Evolutionary conservation across 2,797 vertebrate species (phyloP).

Genomic region (Coracias cyanogaster): DNA sequence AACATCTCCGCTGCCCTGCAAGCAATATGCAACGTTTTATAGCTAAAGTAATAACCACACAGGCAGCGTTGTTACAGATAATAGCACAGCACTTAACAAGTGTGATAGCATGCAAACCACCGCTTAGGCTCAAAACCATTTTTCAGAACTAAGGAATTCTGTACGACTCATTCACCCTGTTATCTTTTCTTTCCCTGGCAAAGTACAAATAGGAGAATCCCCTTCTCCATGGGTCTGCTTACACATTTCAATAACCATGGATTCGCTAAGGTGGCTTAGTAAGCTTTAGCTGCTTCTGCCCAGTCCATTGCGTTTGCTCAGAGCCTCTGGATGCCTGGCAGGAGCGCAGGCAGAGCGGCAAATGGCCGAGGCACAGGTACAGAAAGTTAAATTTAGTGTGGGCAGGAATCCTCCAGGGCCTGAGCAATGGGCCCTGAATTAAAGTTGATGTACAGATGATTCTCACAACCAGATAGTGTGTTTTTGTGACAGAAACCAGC

Average conservation of each 20-base stretch:
- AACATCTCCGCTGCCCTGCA: neutral
- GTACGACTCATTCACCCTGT: neutral
- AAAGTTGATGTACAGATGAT: no score
- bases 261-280: neutral
- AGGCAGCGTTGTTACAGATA: neutral
- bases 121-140: neutral
- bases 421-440: no score
- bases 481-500: no score
- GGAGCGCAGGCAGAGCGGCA: neutral
- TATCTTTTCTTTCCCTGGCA: neutral
- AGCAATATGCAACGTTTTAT: neutral
- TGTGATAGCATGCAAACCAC: neutral
- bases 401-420: neutral
- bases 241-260: neutral
- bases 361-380: neutral
- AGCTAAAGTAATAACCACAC: neutral
- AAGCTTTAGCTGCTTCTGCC: neutral
- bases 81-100: neutral
- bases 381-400: neutral
- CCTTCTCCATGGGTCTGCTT: neutral
- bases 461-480: no score
- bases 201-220: neutral
- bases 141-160: slow-evolving; percentile 29
- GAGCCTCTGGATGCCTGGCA: neutral
- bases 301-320: neutral